A percentile compares a stretch with the other conserved stretches of the same genome.
These are phyloP conservation scores for Synodontis membranacea DNA, from an alignment of 2,113 vertebrate genomes.

Conservation along the genomic window DNA sequence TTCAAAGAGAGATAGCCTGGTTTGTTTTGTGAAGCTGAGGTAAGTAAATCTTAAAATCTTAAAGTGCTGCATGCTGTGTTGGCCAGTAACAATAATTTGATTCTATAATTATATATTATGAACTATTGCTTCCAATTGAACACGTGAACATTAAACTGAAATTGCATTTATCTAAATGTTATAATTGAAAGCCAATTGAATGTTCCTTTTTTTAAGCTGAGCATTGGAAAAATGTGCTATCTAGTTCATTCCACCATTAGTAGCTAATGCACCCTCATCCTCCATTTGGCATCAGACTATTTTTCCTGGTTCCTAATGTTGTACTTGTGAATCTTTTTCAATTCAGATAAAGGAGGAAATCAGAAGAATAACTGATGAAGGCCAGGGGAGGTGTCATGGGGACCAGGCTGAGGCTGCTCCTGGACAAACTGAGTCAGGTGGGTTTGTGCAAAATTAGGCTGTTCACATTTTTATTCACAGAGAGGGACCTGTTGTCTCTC, in stretches of 20 bases:
- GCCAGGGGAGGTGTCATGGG: conserved; percentile 34
- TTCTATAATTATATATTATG: neutral
- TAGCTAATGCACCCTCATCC: conserved; percentile 2
- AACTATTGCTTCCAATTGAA: neutral
- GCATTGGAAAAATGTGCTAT: conserved; percentile 7
- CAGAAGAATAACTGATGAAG: conserved; percentile 46
- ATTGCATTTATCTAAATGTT: neutral
- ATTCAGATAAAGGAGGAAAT: conserved; percentile 49
- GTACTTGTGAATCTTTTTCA: conserved; percentile 13
- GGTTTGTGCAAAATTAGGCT: conserved; percentile 17
- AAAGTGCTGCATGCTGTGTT: neutral
- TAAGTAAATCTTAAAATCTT: conserved; percentile 9
- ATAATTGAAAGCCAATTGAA: neutral
- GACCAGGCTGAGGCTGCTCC: conserved; percentile 33
- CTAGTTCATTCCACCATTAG: neutral
- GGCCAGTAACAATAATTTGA: neutral
- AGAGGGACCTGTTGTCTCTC: neutral
- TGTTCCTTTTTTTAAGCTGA: neutral
- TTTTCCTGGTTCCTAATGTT: neutral
- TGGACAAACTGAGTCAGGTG: conserved; percentile 45
- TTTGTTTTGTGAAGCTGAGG: conserved; percentile 50
- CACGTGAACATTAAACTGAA: neutral
- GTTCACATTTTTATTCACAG: conserved; percentile 20
- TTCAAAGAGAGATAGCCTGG: conserved; percentile 52
- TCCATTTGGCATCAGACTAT: neutral